Percentiles rank a stretch among this genome's conserved stretches.
Conservation (phyloP, 2,797 vertebrate species). For the Acanthurus tractus region DNA sequence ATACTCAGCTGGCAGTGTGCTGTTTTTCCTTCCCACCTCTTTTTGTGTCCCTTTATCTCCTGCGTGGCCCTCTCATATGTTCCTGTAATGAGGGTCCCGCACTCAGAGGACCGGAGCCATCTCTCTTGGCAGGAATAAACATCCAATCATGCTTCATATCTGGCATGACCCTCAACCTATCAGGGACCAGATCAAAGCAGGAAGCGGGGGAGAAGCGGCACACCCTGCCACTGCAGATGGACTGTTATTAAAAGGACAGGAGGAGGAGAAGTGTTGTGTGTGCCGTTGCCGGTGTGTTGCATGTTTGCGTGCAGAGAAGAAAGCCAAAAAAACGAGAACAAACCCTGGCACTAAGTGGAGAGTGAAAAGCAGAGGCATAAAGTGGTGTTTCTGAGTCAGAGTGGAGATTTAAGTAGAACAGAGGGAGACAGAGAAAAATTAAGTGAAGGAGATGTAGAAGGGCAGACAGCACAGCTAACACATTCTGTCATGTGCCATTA, state of each 20-base stretch:
- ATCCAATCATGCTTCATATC: constrained; percentile 66
- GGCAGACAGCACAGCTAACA: constrained; percentile 55
- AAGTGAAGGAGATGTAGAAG: constrained; percentile 52
- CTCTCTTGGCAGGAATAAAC: constrained; percentile 59
- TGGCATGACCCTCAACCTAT: constrained; percentile 63
- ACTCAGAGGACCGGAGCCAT: constrained; percentile 51
- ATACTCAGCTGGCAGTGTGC: constrained; percentile 37
- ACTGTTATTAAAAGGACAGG: constrained; percentile 53
- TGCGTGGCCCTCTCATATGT: constrained; percentile 44
- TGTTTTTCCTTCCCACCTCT: constrained; percentile 30
- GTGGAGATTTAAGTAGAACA: constrained; percentile 34
- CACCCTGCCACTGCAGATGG: constrained; percentile 33
- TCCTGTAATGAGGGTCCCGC: constrained; percentile 65
- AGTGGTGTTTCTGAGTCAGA: constrained; percentile 31
- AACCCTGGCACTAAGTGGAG: not conserved
- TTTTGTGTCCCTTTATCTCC: constrained; percentile 54
- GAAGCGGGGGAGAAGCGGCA: constrained; percentile 23
- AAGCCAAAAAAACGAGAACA: constrained; percentile 18
- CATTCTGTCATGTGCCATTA: constrained; percentile 69
- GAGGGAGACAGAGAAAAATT: constrained; percentile 31
- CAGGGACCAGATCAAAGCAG: constrained; percentile 69
- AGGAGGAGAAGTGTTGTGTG: constrained; percentile 29
- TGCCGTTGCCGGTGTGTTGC: constrained; percentile 7
- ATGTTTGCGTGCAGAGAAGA: constrained; percentile 12
- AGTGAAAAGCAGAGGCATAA: constrained; percentile 7